These are phyloP conservation scores for Thumatha senex DNA, from an alignment of 2,888 invertebrate species.

Conservation along the genomic window DNA sequence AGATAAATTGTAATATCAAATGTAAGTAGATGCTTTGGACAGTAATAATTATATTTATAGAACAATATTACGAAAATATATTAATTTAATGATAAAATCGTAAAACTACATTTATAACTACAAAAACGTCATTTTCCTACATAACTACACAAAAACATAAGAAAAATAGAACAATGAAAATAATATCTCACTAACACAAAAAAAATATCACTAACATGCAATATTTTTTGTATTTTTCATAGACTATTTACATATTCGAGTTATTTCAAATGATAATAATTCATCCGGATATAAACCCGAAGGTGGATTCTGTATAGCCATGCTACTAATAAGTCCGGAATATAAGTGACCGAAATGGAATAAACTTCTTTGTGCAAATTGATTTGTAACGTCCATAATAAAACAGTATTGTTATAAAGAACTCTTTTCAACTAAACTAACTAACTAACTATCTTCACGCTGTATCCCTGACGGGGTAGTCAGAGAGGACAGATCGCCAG, in stretches of 20 bases:
- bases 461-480: too few relatives aligned
- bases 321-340: too few relatives aligned
- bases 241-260: constrained; percentile 35
- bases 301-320: too few relatives aligned
- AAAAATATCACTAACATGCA: constrained; percentile 31
- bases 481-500: too few relatives aligned
- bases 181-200: constrained; percentile 17
- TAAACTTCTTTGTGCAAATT: too few relatives aligned
- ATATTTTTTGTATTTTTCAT: constrained; percentile 38
- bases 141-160: constrained; percentile 6
- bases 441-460: too few relatives aligned
- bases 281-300: too few relatives aligned
- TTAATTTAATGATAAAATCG: neutral
- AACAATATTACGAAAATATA: constrained; percentile 7
- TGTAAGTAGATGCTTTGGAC: constrained; percentile 31
- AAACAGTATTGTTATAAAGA: too few relatives aligned
- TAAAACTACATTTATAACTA: too few relatives aligned
- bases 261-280: neutral
- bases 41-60: constrained; percentile 2
- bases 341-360: too few relatives aligned
- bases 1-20: neutral
- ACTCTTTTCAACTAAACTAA: too few relatives aligned
- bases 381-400: too few relatives aligned
- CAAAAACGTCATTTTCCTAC: neutral
- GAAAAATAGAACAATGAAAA: constrained; percentile 10